Conservation (phyloP, 2,113 vertebrate genomes). For the Scortum barcoo region DNA sequence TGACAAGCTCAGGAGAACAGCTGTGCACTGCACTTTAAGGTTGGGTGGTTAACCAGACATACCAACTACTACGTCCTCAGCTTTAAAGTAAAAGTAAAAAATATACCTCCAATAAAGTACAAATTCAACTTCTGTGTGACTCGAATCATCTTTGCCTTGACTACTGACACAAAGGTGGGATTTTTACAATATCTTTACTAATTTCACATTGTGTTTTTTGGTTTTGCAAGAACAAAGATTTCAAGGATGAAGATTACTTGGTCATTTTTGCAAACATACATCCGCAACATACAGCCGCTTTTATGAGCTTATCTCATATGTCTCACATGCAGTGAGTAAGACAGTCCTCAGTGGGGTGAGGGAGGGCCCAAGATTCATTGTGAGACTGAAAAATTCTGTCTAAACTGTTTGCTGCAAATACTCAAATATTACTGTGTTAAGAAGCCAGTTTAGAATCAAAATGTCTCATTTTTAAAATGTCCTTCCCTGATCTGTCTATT, state of each 20-base stretch:
- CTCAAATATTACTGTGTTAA: neutral
- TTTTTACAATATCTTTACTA: neutral
- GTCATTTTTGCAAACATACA: neutral
- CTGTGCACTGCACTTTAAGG: neutral
- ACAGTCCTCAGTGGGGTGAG: neutral
- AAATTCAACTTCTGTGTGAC: neutral
- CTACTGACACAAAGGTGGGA: neutral
- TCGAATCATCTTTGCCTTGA: neutral
- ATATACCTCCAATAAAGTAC: neutral
- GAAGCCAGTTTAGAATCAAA: neutral
- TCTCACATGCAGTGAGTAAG: neutral
- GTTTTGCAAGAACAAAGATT: neutral
- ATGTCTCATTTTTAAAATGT: neutral
- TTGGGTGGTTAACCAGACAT: neutral
- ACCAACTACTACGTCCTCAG: neutral
- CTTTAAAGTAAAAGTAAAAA: neutral
- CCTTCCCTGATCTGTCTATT: neutral
- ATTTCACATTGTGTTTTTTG: neutral
- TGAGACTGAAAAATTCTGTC: neutral
- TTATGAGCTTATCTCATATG: neutral
- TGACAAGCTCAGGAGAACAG: neutral
- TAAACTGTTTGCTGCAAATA: neutral
- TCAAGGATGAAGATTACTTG: neutral
- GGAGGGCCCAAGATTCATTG: neutral
- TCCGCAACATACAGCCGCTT: neutral